phyloP scores from a whole-genome alignment of 2,797 vertebrate genomes.

The Urophycis tenuis region DNA sequence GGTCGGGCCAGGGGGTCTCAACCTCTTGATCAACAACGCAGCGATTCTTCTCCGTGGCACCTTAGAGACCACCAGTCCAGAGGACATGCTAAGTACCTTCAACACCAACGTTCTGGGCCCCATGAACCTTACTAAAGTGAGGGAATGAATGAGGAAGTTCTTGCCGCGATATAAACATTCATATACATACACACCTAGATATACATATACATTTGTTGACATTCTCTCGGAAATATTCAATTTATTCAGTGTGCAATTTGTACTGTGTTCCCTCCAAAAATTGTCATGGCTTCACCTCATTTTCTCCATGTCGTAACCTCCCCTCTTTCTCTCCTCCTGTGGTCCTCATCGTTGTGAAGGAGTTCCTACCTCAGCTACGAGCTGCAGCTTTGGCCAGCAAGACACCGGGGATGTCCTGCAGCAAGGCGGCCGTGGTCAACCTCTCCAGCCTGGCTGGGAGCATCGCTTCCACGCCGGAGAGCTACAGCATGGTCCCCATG shows the following conservation, averaged over 20 bases:
- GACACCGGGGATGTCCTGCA: constrained; percentile 59
- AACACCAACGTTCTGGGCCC: constrained; percentile 52
- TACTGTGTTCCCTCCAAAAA: no score
- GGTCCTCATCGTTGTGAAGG: constrained; percentile 39
- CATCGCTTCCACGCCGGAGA: constrained; percentile 11
- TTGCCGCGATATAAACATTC: background rate
- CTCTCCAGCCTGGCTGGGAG: constrained; percentile 53
- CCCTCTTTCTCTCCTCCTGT: no score
- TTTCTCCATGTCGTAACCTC: no score
- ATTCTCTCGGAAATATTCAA: background rate
- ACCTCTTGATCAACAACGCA: constrained; percentile 61
- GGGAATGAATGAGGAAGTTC: background rate
- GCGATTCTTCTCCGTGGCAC: constrained; percentile 22
- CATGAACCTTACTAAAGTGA: constrained; percentile 47
- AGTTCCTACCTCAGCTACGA: constrained; percentile 63
- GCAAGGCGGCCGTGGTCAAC: constrained; percentile 65
- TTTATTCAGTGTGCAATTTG: no score
- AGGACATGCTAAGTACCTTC: constrained; percentile 47
- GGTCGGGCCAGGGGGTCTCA: constrained; percentile 48
- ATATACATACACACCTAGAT: no score
- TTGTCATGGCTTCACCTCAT: background rate
- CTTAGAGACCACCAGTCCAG: constrained; percentile 28
- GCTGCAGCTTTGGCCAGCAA: constrained; percentile 52
- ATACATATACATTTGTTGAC: background rate
- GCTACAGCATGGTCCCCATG: constrained; percentile 16